Evolutionary conservation across 2,888 invertebrate genomes (phyloP), one percentile per base, ranked within the genome.

Genomic region (Chromoteleia sp.): DNA sequence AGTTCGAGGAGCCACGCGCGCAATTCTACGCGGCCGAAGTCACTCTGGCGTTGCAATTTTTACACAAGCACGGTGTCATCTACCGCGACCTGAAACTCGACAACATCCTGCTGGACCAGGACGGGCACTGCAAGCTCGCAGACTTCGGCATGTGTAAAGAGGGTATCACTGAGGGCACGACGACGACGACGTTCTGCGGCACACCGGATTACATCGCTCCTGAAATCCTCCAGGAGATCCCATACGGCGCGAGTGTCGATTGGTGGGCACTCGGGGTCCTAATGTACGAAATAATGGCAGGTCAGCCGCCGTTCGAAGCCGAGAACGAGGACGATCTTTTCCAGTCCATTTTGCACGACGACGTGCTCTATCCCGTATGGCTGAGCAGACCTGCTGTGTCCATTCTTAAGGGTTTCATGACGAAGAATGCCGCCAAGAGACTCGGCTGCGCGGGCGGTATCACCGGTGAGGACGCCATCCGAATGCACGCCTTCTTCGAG

Each of bases 121-220:
- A 99, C 88, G 99, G 99, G 0, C 98, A 98, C 92, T 97, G 97
- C 93, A 98, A 98, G 93, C 94, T 98, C 71, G 98, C 98, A 0
- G 98, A 98, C 93, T 98, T 98, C 92, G 99, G 99, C 89, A 99
- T 98, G 98, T 99, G 99, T 93, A 99, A 99, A 93, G 99, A 99
- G 92, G 96, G 96, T 61, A 98, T 98, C 88, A 91, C 94, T n/a
- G 97, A 97, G 85, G 98, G 97, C 21, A 94, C 94, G 67, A 96
- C 98, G 19, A 91, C 91, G n/a, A 97, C 98, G 43, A 99, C 99
- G 0, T 99, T 99, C 93, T 99, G 99, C 92, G 99, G 99, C n/a
- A 99, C 99, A 41, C 99, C 99, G 0, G 99, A 99, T 92, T 99
- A 99, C 92, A 99, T 99, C 85, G 99, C 99, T 36, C 99, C 99